Base-by-base conservation (phyloP, 2,113 vertebrate species). In the Todiramphus saurophagus region DNA sequence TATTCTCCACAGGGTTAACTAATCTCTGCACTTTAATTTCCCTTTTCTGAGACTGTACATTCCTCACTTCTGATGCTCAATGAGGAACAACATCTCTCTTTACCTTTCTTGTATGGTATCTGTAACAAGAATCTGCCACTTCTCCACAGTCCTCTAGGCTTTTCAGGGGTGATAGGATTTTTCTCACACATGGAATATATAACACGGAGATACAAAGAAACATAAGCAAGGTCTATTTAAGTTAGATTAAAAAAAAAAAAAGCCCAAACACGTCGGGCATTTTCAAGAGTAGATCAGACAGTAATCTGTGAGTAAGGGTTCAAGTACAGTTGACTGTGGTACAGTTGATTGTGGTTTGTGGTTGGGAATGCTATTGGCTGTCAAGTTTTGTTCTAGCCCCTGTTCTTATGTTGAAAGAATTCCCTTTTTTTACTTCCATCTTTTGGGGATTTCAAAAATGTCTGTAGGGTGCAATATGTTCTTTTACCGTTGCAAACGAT, bases 101-200 rank as follows among this genome's bases (percentile, higher is more conserved):
- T 25, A 27, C 35, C 4, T 83, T 68, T 64, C 5, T 63, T 56
- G 31, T 48, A 15, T 62, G 33, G 43, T 69, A 17, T 76, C 48
- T 39, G 44, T 50, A 66, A 48, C 13, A 53, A 27, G 44, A 87
- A 48, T 46, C 43, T n/a, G 21, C 66, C 33, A 50, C 16, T 48
- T 72, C 18, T 92, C 15, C 16, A 6, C 55, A 50, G 28, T 72
- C 19, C n/a, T 82, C 8, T 41, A 68, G 56, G 15, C 24, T 56
- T 90, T 90, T 75, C 67, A 63, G 46, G 19, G 35, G 14, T 51
- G 21, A 50, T 18, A 67, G 56, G 21, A 75, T 84, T 75, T 93
- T 84, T 11, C 23, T 89, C 0, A 0, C 19, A 51, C 1, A 1
- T 16, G 17, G 20, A 48, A 7, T 64, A 27, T 31, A 11, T 43